Conservation (phyloP, 2,113 vertebrate genomes). For the Perca fluviatilis region DNA sequence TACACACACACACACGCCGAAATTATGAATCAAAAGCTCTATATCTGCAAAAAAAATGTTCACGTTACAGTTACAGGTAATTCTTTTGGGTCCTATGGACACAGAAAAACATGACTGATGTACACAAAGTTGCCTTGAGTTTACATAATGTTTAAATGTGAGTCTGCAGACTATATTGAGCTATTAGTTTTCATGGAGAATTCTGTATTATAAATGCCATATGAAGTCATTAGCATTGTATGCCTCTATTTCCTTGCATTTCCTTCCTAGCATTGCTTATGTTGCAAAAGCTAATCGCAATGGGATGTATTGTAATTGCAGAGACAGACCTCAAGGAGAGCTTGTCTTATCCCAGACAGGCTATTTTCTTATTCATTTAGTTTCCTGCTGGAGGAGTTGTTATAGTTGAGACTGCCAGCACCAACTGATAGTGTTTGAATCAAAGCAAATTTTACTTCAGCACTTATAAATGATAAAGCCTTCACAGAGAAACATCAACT, state of each 20-base stretch:
- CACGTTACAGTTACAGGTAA: conserved; percentile 24
- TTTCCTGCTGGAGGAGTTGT: not conserved
- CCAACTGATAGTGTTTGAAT: conserved; percentile 8
- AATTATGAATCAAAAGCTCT: conserved; percentile 54
- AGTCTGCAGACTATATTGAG: not conserved
- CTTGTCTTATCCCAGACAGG: not conserved
- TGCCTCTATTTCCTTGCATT: not conserved
- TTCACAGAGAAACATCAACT: conserved; percentile 19
- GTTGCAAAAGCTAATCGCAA: not conserved
- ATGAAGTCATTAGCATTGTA: conserved; percentile 1
- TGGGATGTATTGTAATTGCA: not conserved
- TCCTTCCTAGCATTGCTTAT: too few species aligned
- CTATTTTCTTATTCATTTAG: not conserved
- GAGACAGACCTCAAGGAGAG: not conserved
- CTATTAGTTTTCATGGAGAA: not conserved
- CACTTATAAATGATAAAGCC: conserved; percentile 1
- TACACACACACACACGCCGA: conserved; percentile 34
- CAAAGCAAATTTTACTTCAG: conserved; percentile 22
- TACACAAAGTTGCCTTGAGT: conserved; percentile 1
- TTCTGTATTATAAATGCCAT: not conserved
- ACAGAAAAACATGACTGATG: not conserved
- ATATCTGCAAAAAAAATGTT: conserved; percentile 14
- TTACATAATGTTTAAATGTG: not conserved
- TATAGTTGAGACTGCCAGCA: not conserved
- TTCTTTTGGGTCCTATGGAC: conserved; percentile 21